Evolutionary conservation across 2,797 vertebrate genomes (phyloP), one percentile per base, ranked within the genome.

Genomic region (Enteromius radiatus): DNA sequence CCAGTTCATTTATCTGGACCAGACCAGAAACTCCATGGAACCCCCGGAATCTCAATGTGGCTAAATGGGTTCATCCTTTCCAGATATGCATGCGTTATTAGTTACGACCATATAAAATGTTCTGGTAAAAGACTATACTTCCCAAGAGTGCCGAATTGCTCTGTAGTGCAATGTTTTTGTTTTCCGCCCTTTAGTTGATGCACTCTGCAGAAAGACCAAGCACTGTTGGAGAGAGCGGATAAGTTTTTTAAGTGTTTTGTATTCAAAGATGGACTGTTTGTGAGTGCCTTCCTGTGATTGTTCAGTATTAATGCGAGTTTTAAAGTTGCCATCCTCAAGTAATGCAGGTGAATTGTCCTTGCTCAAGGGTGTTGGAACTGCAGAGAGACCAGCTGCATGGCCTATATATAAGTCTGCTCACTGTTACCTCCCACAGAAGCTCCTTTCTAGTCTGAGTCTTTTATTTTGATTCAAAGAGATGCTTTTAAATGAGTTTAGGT

Each of bases 1-100:
- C 64, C 81, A n/a, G 52, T 80, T 81, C 78, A 74, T 86, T 87
- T 89, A 92, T 92, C 90, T 89, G 89, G 85, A 90, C 52, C 15
- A 38, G 49, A 54, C 12, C 12, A 2, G 26, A 36, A 77, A 41
- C 41, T 69, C 52, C 0, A 7, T 41, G 71, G 80, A 75, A 11
- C 19, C 54, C 89, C 79, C 38, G 31, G 41, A 75, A 38, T 56
- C 21, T 41, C 3, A 41, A 49, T 52, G 61, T 2, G 33, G 38
- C 23, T 56, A 59, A 82, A 69, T 63, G 28, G 68, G 11, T 77
- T 54, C 21, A 74, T 85, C 74, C 65, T 71, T 84, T 87, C 74
- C 82, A 74, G 68, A 54, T 88, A 41, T 43, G 59, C 69, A 84
- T 89, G 52, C 84, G 87, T 92, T 76, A 82, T 71, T 86, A 84